Evolutionary conservation across 2,888 invertebrate genomes (phyloP).

Genomic region (Tetrapedia diversipes): DNA sequence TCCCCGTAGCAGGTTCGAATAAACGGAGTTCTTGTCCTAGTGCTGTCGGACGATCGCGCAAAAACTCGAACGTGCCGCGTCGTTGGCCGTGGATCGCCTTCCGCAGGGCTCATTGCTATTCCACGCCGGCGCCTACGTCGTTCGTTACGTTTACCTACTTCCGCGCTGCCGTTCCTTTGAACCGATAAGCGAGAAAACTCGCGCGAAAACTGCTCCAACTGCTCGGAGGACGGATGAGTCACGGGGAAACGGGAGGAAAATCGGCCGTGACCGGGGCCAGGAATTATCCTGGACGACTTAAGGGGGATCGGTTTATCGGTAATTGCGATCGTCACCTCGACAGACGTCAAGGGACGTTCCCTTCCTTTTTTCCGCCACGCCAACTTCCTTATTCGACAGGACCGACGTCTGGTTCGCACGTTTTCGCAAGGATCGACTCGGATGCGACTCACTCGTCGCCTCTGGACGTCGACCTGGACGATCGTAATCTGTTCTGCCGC

Average conservation of each 20-base stretch:
- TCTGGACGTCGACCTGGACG: constrained; percentile 10
- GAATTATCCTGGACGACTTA: constrained; percentile 46
- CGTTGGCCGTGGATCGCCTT: constrained; percentile 10
- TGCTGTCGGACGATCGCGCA: too few species aligned
- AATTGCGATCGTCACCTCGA: constrained; percentile 56
- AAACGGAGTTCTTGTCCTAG: too few species aligned
- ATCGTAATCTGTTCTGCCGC: constrained; percentile 37
- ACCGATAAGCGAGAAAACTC: constrained; percentile 35
- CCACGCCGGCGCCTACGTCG: constrained; percentile 43
- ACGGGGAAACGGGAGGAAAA: constrained; percentile 12
- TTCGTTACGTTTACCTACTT: constrained; percentile 62
- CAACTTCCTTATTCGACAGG: constrained; percentile 32
- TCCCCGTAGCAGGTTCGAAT: too few species aligned
- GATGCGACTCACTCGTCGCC: constrained; percentile 18
- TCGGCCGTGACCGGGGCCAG: not conserved
- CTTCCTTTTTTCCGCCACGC: constrained; percentile 52
- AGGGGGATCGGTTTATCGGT: constrained; percentile 54
- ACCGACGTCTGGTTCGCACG: too few species aligned
- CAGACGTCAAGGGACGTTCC: constrained; percentile 49
- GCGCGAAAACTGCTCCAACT: not conserved
- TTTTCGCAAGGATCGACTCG: too few species aligned
- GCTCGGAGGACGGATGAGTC: too few species aligned
- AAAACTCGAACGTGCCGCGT: constrained; percentile 46
- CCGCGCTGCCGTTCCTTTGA: constrained; percentile 27
- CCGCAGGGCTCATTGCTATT: constrained; percentile 52